These are phyloP conservation scores for Aleiodes leptofemur DNA, from an alignment of 2,888 invertebrate genomes.

Conservation along the genomic window DNA sequence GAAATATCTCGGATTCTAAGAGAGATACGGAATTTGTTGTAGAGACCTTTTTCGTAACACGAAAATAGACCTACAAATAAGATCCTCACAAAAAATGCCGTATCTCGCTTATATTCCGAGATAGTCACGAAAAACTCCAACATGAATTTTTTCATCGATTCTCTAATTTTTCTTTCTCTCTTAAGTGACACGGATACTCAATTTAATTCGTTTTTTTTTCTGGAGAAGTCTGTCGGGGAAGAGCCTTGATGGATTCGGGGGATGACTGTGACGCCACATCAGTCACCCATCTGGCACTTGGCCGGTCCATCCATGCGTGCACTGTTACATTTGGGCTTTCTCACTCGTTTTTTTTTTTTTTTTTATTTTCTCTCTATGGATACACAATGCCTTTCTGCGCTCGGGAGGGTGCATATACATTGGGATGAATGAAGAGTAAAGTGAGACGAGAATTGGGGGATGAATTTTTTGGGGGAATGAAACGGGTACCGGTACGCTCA, in stretches of 20 bases:
- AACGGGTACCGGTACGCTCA: constrained; percentile 27
- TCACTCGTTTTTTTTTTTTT: constrained; percentile 27
- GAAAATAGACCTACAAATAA: too few species aligned
- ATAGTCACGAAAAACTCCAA: too few species aligned
- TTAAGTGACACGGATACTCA: constrained; percentile 30
- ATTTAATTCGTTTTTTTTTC: constrained; percentile 42
- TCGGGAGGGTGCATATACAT: constrained; percentile 60
- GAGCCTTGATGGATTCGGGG: constrained; percentile 60
- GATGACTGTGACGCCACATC: constrained; percentile 65
- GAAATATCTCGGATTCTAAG: too few species aligned
- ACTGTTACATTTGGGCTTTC: constrained; percentile 62
- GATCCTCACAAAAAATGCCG: too few species aligned
- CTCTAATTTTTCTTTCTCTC: constrained; percentile 4
- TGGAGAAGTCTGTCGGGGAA: constrained; percentile 55
- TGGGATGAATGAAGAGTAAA: constrained; percentile 54
- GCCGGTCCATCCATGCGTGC: constrained; percentile 71
- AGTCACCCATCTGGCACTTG: constrained; percentile 75
- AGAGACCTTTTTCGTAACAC: too few species aligned
- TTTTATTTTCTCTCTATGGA: constrained; percentile 60
- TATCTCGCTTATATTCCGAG: too few species aligned
- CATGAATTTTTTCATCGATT: too few species aligned
- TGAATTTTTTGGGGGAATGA: constrained; percentile 15
- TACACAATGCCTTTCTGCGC: constrained; percentile 70
- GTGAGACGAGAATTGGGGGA: constrained; percentile 41
- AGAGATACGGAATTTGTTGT: too few species aligned